A percentile compares a stretch with the other conserved stretches of the same genome.
Evolutionary conservation across 2,888 invertebrate genomes (phyloP).

Genomic region (Volucella inflata): DNA sequence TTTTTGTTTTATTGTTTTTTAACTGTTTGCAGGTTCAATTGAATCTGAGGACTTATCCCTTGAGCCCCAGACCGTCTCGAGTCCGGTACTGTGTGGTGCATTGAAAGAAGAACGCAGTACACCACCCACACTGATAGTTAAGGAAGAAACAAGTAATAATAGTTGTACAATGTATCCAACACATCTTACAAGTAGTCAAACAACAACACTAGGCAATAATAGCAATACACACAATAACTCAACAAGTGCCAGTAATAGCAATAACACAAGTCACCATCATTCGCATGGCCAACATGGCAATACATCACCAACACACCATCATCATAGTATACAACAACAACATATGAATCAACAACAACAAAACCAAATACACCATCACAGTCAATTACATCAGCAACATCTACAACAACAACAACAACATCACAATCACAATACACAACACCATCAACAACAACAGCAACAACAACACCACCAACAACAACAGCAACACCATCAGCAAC

Average conservation of each 20-base stretch:
- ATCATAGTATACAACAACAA: conserved; percentile 78
- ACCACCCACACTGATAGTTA: conserved; percentile 88
- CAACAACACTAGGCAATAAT: conserved; percentile 79
- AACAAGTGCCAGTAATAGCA: conserved; percentile 78
- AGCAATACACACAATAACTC: conserved; percentile 80
- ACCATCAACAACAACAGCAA: conserved; percentile 78
- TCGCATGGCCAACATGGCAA: conserved; percentile 76
- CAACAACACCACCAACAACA: conserved; percentile 78
- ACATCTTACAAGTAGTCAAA: conserved; percentile 78
- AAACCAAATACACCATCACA: conserved; percentile 79
- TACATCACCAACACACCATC: conserved; percentile 76
- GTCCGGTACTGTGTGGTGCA: conserved; percentile 85
- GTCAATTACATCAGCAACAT: conserved; percentile 79
- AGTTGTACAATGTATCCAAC: conserved; percentile 85
- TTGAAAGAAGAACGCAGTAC: conserved; percentile 88
- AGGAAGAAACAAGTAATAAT: conserved; percentile 90
- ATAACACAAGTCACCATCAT: conserved; percentile 77
- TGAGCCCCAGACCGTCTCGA: conserved; percentile 85
- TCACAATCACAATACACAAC: conserved; percentile 79
- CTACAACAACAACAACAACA: conserved; percentile 78
- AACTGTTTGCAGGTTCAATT: conserved; percentile 88
- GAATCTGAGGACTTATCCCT: conserved; percentile 91
- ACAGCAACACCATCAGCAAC: conserved; percentile 79
- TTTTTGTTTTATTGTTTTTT: conserved; percentile 67
- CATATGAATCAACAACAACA: conserved; percentile 76